A percentile compares a stretch with the other conserved stretches of the same genome.
Evolutionary conservation across 1,140 invertebrate genomes (phyloP).

Genomic region (Platyscapa corneri): DNA sequence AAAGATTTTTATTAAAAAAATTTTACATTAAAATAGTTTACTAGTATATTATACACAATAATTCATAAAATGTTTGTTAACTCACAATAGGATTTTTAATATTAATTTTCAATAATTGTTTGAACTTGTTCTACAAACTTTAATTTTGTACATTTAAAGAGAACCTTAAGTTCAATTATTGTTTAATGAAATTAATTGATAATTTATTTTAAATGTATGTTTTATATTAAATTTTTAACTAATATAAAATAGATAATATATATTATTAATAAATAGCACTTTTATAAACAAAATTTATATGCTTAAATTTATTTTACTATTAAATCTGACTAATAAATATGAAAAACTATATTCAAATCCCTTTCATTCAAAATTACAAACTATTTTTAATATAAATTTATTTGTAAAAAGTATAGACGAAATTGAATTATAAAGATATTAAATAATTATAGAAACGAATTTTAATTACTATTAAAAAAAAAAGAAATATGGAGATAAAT

Average conservation of each 20-base stretch:
- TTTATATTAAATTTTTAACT: background rate
- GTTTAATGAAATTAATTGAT: background rate
- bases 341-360: background rate
- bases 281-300: conserved; percentile 17
- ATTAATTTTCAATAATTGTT: background rate
- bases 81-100: background rate
- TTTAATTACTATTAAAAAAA: background rate
- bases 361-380: background rate
- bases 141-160: background rate
- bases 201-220: background rate
- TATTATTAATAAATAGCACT: background rate
- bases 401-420: background rate
- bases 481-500: background rate
- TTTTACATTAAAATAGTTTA: background rate
- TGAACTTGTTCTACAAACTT: background rate
- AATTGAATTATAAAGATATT: background rate
- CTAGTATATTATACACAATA: background rate
- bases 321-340: background rate
- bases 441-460: background rate
- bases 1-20: background rate
- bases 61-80: background rate
- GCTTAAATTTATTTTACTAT: background rate
- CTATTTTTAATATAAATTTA: background rate
- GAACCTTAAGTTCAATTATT: background rate
- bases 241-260: conserved; percentile 2